Evolutionary conservation across 2,888 invertebrate species (phyloP).

Genomic region (Parnassius mnemosyne): DNA sequence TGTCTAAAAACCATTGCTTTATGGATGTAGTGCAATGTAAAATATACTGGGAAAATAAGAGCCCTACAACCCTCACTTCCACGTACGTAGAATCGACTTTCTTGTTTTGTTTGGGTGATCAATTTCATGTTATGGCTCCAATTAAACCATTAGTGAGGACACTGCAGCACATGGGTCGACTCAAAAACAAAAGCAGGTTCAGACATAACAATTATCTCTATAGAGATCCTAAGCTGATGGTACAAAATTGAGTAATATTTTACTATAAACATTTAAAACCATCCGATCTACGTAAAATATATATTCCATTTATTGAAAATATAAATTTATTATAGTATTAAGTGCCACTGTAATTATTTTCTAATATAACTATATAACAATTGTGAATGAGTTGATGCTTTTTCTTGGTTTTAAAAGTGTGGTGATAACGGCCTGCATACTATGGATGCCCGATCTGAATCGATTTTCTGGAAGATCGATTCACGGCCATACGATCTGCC

Average conservation of each 20-base stretch:
- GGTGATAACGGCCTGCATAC: too few relatives aligned
- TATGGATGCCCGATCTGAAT: too few relatives aligned
- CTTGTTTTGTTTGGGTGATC: slow-evolving; percentile 62
- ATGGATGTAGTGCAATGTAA: slow-evolving; percentile 73
- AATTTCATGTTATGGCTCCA: slow-evolving; percentile 49
- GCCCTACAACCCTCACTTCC: slow-evolving; percentile 48
- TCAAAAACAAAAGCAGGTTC: slow-evolving; percentile 54
- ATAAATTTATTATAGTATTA: too few relatives aligned
- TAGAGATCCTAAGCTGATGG: slow-evolving; percentile 53
- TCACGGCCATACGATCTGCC: too few relatives aligned
- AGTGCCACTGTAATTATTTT: too few relatives aligned
- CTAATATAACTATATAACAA: too few relatives aligned
- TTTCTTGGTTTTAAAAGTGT: too few relatives aligned
- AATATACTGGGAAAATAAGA: slow-evolving; percentile 57
- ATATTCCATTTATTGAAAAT: too few relatives aligned
- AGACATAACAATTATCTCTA: slow-evolving; percentile 45
- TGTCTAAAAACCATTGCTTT: slow-evolving; percentile 69
- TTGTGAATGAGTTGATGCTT: too few relatives aligned
- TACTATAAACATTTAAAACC: not conserved
- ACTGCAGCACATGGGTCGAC: slow-evolving; percentile 65
- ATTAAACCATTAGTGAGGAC: slow-evolving; percentile 62
- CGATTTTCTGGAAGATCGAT: too few relatives aligned
- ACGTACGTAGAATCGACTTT: slow-evolving; percentile 59
- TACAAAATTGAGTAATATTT: slow-evolving; percentile 33
- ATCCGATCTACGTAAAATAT: too few relatives aligned